A percentile compares a stretch with the other conserved stretches of the same genome.
Evolutionary conservation across 2,888 invertebrate species (phyloP).

Genomic region (Hemithea aestivaria): DNA sequence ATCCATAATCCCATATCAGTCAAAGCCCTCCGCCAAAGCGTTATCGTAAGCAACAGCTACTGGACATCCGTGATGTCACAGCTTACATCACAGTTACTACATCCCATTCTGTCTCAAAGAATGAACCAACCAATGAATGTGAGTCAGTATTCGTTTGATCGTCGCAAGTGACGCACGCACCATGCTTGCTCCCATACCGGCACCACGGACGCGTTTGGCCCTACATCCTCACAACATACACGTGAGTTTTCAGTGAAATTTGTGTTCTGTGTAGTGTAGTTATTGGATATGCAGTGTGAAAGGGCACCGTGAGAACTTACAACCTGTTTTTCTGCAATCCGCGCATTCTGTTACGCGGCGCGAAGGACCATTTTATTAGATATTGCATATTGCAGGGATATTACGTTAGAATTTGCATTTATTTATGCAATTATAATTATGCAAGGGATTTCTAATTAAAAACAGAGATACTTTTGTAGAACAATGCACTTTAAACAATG

Average conservation of each 20-base stretch:
- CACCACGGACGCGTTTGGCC: conserved; percentile 63
- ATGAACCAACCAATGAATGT: not conserved
- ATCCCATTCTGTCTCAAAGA: not conserved
- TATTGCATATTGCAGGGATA: conserved; percentile 12
- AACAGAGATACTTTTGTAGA: not conserved
- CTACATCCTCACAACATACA: conserved; percentile 70
- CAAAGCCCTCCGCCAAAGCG: conserved; percentile 8
- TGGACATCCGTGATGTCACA: not conserved
- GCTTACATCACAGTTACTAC: not conserved
- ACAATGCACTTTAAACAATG: conserved; percentile 2
- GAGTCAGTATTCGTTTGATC: conserved; percentile 27
- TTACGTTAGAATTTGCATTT: conserved; percentile 10
- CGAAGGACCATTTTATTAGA: conserved; percentile 41
- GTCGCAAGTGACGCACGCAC: conserved; percentile 44
- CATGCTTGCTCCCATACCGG: conserved; percentile 57
- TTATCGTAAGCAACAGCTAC: conserved; percentile 15
- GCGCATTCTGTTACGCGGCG: conserved; percentile 53
- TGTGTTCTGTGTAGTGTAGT: conserved; percentile 10
- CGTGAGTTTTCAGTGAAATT: conserved; percentile 44
- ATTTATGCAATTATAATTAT: conserved; percentile 12
- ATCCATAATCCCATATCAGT: conserved; percentile 12
- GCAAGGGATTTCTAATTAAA: conserved; percentile 1
- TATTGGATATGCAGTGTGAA: conserved; percentile 28
- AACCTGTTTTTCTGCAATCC: conserved; percentile 68
- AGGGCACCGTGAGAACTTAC: conserved; percentile 56